Evolutionary conservation across 2,113 vertebrate species (phyloP).

Genomic region (Oryzias celebensis): DNA sequence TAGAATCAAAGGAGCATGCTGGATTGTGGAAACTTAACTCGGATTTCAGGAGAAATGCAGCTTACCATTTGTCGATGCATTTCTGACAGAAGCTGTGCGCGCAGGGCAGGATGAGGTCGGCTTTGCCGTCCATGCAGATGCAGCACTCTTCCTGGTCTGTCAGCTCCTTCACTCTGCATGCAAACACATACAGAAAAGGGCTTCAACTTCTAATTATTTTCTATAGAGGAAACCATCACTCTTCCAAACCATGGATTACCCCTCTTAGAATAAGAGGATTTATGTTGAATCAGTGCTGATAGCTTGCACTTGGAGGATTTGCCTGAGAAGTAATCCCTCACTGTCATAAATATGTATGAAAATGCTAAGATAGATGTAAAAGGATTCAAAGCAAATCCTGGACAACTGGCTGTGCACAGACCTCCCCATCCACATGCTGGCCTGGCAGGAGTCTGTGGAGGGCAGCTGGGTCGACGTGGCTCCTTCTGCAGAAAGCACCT

Average conservation of each 20-base stretch:
- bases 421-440: conserved; percentile 98
- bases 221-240: no score
- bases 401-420: conserved; percentile 46
- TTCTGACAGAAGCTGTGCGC: conserved; percentile 99
- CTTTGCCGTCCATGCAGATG: conserved; percentile 96
- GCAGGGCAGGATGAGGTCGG: conserved; percentile 94
- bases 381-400: not conserved
- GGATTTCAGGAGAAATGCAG: not conserved
- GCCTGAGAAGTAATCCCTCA: no score
- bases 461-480: conserved; percentile 75
- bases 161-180: conserved; percentile 90
- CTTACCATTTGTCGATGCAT: conserved; percentile 97
- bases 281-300: not conserved
- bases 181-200: not conserved
- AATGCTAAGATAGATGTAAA: no score
- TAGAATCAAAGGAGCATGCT: conserved; percentile 6
- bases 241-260: no score
- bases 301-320: not conserved
- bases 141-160: conserved; percentile 98
- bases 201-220: no score
- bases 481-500: conserved; percentile 79
- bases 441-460: conserved; percentile 86
- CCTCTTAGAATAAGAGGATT: no score
- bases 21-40: not conserved
- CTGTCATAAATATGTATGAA: no score